phyloP scores from a whole-genome alignment of 2,888 invertebrate genomes.

The Elmis aenea region DNA sequence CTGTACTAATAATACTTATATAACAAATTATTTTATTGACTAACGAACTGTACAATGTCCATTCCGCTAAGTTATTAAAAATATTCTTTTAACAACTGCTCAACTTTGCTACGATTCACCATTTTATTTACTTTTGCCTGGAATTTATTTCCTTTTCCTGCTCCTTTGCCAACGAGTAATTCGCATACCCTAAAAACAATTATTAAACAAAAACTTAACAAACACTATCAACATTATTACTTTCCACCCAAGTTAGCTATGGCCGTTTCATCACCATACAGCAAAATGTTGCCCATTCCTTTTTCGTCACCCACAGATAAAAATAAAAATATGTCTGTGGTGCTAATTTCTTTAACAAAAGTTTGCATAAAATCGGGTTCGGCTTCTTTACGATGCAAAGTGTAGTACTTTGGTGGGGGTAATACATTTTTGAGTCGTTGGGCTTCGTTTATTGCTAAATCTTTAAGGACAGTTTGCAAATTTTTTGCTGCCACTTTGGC shows the following conservation, averaged over 20 bases:
- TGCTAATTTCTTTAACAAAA: constrained; percentile 61
- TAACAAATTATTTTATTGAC: too few relatives aligned
- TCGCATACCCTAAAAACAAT: constrained; percentile 57
- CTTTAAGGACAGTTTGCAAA: constrained; percentile 60
- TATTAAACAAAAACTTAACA: constrained; percentile 10
- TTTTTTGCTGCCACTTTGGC: constrained; percentile 61
- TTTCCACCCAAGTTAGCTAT: constrained; percentile 54
- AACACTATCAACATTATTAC: too few relatives aligned
- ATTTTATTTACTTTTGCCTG: constrained; percentile 74
- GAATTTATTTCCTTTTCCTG: constrained; percentile 64
- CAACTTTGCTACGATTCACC: constrained; percentile 59
- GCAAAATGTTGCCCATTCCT: constrained; percentile 53
- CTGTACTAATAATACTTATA: too few relatives aligned
- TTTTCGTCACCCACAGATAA: constrained; percentile 68
- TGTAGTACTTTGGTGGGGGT: constrained; percentile 54
- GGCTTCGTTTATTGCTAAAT: constrained; percentile 65
- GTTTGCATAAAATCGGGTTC: constrained; percentile 71
- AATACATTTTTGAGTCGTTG: constrained; percentile 51
- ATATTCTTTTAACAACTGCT: constrained; percentile 55
- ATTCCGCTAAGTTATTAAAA: constrained; percentile 45
- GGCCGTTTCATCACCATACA: constrained; percentile 53
- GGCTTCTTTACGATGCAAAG: constrained; percentile 66
- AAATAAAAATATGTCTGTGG: constrained; percentile 57
- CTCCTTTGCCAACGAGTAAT: constrained; percentile 71
- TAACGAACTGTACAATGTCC: too few relatives aligned